Evolutionary conservation across 2,888 invertebrate species (phyloP).

Genomic region (Punctoribates punctum): DNA sequence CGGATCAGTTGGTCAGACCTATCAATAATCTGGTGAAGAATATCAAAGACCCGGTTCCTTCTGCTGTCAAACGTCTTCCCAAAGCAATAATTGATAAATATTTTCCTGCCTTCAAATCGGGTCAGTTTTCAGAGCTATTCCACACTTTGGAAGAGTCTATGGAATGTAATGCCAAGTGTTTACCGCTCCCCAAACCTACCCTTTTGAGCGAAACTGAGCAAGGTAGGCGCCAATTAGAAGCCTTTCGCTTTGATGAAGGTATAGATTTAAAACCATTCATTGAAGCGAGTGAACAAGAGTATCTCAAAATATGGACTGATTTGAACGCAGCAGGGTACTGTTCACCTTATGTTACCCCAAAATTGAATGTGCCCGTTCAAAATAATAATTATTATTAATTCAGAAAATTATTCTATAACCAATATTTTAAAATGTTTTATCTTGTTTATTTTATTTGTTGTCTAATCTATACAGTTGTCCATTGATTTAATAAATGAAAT

Average conservation of each 20-base stretch:
- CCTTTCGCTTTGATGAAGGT: too few species aligned
- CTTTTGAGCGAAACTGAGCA: neutral
- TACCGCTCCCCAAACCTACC: neutral
- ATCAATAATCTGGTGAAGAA: neutral
- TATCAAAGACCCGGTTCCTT: neutral
- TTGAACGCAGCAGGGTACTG: neutral
- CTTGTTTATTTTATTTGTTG: too few species aligned
- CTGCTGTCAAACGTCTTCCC: neutral
- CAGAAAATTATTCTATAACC: too few species aligned
- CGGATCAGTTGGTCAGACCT: neutral
- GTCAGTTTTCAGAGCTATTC: neutral
- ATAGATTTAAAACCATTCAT: too few species aligned
- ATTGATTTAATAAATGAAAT: too few species aligned
- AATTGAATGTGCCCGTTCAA: too few species aligned
- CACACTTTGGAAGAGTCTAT: neutral
- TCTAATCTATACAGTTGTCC: too few species aligned
- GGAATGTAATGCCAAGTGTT: neutral
- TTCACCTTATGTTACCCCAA: constrained; percentile 3
- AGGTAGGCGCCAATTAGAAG: neutral
- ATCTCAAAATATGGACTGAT: neutral
- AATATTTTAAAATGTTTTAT: too few species aligned
- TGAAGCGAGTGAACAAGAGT: neutral
- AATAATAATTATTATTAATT: too few species aligned
- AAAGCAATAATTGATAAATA: neutral
- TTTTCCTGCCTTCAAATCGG: neutral